Evolutionary conservation across 2,113 vertebrate species (phyloP).

Genomic region (Rhodinocichla rosea): DNA sequence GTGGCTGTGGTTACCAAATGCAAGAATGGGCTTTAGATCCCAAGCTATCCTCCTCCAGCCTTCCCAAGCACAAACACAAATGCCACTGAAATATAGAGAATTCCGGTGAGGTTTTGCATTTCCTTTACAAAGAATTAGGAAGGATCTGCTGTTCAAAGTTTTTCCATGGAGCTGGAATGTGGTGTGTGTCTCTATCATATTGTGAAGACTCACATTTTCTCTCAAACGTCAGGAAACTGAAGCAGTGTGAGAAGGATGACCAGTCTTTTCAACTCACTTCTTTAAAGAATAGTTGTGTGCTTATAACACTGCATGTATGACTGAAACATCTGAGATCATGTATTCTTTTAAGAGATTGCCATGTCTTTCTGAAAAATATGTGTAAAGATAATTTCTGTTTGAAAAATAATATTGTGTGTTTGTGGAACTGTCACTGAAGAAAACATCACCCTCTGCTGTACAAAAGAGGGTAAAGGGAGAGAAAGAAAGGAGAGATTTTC

Average conservation of each 20-base stretch:
- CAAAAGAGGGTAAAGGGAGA: background rate
- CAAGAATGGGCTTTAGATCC: background rate
- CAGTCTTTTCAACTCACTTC: background rate
- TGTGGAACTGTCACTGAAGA: background rate
- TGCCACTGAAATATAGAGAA: background rate
- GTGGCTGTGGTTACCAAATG: background rate
- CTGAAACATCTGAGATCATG: background rate
- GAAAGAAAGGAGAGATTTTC: background rate
- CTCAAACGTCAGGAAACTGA: background rate
- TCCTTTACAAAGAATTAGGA: background rate
- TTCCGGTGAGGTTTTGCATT: background rate
- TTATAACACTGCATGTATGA: background rate
- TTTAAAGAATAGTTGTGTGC: background rate
- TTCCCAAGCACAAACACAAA: background rate
- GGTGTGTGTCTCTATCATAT: background rate
- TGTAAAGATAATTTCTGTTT: background rate
- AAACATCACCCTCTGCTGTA: background rate
- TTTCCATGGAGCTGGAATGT: background rate
- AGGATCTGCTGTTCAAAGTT: background rate
- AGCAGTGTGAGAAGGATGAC: background rate
- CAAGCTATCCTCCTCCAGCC: background rate
- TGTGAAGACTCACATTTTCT: background rate
- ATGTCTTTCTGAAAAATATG: background rate
- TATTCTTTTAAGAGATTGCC: background rate
- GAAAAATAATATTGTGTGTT: background rate